A percentile compares a stretch with the other conserved stretches of the same genome.
These are phyloP conservation scores for Tragelaphus scriptus DNA, from an alignment of 2,113 vertebrate genomes.

Conservation along the genomic window DNA sequence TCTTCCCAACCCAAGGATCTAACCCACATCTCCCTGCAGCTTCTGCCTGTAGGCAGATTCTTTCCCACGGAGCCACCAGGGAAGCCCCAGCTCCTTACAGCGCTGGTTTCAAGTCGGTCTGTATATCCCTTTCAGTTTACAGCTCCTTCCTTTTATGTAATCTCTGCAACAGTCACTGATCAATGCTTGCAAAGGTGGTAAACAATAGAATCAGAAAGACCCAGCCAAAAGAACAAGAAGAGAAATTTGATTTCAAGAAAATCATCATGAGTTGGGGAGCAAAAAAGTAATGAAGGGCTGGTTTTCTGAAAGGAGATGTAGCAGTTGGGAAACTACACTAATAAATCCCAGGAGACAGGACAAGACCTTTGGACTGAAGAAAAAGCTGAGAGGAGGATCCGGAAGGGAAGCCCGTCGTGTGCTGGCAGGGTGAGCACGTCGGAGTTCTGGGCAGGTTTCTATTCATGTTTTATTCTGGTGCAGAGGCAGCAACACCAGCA, in stretches of 20 bases:
- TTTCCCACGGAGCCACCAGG: background rate
- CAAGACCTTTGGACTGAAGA: accelerated
- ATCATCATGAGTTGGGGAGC: background rate
- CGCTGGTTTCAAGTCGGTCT: background rate
- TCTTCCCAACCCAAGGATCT: background rate
- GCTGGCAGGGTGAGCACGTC: accelerated
- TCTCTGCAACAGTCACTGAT: background rate
- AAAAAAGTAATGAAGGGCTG: background rate
- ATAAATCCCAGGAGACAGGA: background rate
- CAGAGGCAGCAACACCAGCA: no score
- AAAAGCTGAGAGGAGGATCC: background rate
- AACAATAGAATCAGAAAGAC: background rate
- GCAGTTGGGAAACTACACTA: background rate
- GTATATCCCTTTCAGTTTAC: background rate
- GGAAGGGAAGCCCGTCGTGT: accelerated
- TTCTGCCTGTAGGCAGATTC: background rate
- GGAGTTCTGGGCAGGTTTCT: accelerated
- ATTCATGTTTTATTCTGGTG: background rate
- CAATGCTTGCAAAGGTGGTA: background rate
- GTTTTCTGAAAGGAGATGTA: background rate
- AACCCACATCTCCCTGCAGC: background rate
- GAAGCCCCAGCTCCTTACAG: accelerated
- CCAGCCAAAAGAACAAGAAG: no score
- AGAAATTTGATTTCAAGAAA: background rate
- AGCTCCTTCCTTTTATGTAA: accelerated